Evolutionary conservation across 2,113 vertebrate genomes (phyloP).

Genomic region (Epinephelus lanceolatus): DNA sequence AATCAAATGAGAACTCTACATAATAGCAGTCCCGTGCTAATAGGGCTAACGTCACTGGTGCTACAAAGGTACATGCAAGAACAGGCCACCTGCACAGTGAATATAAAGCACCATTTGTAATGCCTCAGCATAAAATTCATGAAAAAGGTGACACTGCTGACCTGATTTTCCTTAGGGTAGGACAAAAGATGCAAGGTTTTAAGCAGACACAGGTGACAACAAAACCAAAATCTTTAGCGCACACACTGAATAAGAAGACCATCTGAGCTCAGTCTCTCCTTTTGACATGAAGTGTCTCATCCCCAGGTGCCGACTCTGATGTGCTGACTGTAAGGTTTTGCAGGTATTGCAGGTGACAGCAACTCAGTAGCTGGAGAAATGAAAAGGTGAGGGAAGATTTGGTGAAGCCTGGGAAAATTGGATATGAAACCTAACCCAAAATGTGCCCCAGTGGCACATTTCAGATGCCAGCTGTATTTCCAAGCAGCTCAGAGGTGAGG

Average conservation of each 20-base stretch:
- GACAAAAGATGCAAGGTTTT: constrained; percentile 11
- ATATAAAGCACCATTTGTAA: not conserved
- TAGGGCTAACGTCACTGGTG: constrained; percentile 1
- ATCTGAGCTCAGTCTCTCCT: constrained; percentile 24
- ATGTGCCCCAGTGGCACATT: constrained; percentile 2
- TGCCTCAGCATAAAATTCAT: constrained; percentile 4
- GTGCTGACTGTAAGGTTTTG: constrained; percentile 38
- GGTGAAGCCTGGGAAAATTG: constrained; percentile 4
- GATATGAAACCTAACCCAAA: constrained; percentile 17
- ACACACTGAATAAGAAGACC: constrained; percentile 9
- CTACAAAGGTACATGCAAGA: constrained; percentile 33
- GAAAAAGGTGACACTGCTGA: not conserved
- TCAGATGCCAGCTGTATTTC: not conserved
- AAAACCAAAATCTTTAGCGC: not conserved
- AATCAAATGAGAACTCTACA: constrained; percentile 59
- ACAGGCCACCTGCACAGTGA: constrained; percentile 3
- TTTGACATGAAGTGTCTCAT: constrained; percentile 23
- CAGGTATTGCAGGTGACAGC: constrained; percentile 38
- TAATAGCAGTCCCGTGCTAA: constrained; percentile 41
- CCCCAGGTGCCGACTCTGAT: constrained; percentile 45
- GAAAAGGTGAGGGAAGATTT: constrained; percentile 32
- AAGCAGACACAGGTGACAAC: constrained; percentile 5
- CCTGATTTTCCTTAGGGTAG: not conserved
- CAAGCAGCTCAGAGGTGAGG: not conserved
- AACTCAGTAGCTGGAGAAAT: constrained; percentile 26